phyloP scores from a whole-genome alignment of 2,113 vertebrate genomes.

The Caretta caretta region DNA sequence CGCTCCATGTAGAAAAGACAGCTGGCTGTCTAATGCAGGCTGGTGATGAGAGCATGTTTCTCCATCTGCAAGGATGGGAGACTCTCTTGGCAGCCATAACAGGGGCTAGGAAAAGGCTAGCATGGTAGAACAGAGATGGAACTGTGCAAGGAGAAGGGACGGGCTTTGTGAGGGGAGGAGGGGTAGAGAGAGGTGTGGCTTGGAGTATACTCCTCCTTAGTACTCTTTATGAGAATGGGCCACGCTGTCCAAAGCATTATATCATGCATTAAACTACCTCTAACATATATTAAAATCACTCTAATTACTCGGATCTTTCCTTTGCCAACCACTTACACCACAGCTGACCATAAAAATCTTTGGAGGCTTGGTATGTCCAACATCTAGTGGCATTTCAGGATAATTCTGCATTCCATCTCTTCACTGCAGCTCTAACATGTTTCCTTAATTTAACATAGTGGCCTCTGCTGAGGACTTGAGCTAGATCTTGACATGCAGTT shows the following conservation, averaged over 20 bases:
- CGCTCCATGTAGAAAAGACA: constrained; percentile 3
- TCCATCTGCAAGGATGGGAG: not conserved
- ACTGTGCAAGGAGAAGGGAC: not conserved
- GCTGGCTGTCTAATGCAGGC: not conserved
- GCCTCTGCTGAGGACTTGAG: not conserved
- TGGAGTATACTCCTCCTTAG: not conserved
- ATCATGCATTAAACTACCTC: not conserved
- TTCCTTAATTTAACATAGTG: not conserved
- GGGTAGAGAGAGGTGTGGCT: not conserved
- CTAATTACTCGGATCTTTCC: not conserved
- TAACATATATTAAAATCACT: not conserved
- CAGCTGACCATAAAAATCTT: not conserved
- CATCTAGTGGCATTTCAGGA: not conserved
- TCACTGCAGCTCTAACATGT: not conserved
- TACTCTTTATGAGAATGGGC: not conserved
- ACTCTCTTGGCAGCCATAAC: not conserved
- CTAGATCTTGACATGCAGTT: not conserved
- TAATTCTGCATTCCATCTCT: not conserved
- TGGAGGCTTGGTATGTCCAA: not conserved
- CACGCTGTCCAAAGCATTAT: not conserved
- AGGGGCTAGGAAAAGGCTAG: not conserved
- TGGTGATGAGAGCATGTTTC: not conserved
- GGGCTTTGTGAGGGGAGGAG: not conserved
- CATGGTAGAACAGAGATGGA: not conserved
- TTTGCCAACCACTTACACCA: not conserved